These are phyloP conservation scores for Chionis minor DNA, from an alignment of 2,113 vertebrate genomes.

Conservation along the genomic window DNA sequence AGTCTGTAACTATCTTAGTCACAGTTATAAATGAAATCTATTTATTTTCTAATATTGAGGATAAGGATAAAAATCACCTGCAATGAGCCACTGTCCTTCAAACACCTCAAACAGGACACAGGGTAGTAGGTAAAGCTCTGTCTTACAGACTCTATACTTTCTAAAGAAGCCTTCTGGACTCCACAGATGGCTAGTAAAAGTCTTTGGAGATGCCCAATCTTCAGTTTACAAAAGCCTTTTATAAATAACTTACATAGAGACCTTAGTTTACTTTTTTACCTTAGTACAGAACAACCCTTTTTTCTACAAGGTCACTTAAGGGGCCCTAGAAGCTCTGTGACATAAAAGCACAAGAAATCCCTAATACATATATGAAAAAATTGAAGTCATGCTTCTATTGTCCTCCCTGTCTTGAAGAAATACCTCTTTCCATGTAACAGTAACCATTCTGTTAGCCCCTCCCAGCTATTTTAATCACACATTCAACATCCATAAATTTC, in stretches of 20 bases:
- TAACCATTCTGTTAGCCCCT: background rate
- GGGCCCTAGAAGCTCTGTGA: background rate
- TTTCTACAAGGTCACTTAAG: background rate
- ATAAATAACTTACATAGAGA: background rate
- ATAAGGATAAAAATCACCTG: background rate
- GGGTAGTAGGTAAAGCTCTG: background rate
- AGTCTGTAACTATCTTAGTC: background rate
- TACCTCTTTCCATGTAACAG: background rate
- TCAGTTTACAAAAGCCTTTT: background rate
- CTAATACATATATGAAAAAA: background rate
- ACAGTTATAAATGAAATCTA: background rate
- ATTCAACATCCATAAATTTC: background rate
- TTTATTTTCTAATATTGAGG: background rate
- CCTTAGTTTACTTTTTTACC: background rate
- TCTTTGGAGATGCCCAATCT: background rate
- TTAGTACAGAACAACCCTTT: background rate
- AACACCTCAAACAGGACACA: background rate
- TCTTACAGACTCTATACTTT: background rate
- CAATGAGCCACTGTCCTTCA: background rate
- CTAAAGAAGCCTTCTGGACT: background rate
- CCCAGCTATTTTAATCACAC: background rate
- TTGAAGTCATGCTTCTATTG: background rate
- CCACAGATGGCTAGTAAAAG: background rate
- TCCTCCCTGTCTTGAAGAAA: background rate
- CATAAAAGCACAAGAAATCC: background rate